These are phyloP conservation scores for Tringa solitaria DNA, from an alignment of 2,113 vertebrate genomes.

Conservation along the genomic window DNA sequence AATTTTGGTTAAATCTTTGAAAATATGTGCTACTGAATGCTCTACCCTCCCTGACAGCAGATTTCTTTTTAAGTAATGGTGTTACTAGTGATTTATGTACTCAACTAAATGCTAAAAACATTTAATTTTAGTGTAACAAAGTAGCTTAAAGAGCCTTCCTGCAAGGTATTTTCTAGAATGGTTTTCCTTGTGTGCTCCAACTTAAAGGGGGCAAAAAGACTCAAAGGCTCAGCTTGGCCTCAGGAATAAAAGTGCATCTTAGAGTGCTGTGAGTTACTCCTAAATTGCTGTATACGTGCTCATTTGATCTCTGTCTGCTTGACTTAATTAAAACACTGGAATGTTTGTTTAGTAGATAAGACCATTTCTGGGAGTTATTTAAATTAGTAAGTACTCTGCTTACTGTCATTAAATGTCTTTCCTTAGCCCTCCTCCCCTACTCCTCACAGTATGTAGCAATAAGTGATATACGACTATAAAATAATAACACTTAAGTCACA, in stretches of 20 bases:
- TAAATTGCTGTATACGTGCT: not conserved
- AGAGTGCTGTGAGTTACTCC: not conserved
- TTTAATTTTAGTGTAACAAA: not conserved
- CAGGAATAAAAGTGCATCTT: not conserved
- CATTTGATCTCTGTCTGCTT: constrained; percentile 33
- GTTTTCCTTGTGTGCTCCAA: not conserved
- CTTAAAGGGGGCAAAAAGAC: not conserved
- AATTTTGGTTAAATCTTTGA: not conserved
- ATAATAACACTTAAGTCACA: not conserved
- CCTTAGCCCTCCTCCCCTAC: not conserved
- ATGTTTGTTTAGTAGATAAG: constrained; percentile 56
- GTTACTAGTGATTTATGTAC: not conserved
- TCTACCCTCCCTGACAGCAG: not conserved
- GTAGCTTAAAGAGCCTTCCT: not conserved
- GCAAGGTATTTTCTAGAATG: not conserved
- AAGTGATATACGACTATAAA: not conserved
- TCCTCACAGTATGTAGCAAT: not conserved
- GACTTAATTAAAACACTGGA: constrained; percentile 54
- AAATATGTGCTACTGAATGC: not conserved
- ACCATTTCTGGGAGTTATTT: constrained; percentile 30
- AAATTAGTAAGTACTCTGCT: constrained; percentile 39
- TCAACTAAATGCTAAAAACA: not conserved
- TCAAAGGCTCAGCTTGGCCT: not conserved
- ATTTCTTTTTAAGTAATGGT: not conserved
- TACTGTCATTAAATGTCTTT: constrained; percentile 15